Base-by-base conservation (phyloP, 1,140 invertebrate species). In the Lepidostoma basale region DNA sequence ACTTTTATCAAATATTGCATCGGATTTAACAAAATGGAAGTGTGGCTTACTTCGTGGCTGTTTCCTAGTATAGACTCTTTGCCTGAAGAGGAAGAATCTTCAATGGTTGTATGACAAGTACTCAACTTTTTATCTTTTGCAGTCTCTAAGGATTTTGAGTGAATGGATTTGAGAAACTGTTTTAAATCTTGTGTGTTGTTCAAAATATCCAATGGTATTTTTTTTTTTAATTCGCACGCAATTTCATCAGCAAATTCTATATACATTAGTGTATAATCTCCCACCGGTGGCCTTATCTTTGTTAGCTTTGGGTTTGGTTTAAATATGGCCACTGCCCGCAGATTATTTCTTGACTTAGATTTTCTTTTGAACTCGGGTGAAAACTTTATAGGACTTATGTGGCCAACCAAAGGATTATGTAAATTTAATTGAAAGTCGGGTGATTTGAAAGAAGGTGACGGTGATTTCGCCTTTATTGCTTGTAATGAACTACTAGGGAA, bases 321-420 rank as follows among this genome's bases (percentile, higher is more conserved):
- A 8, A 56, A 30, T 36, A 36, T 18, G 1, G 6, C 9, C 3
- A 22, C 0, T 1, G 4, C 12, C 1, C 18, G 9, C 22, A n/a
- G 30, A 2, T 8, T 9, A 20, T 3, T 22, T 60, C 8, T 42
- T 44, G 39, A 42, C 18, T 12, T 10, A 22, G 26, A 30, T n/a
- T 66, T 56, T 56, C 5, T 40, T 40, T 26, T 56, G 28, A 8
- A n/a, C 3, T 49, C 30, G n/a, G 49, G 12, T 25, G 63, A 25
- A 42, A 66, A 66, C 10, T 66, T 66, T 28, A 56, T 36, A 28
- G 63, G 63, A 44, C 49, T 56, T 3, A 66, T 56, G 8, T 66
- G 63, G 28, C 49, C 36, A 28, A 66, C 63, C 23, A 33, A 30
- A 6, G n/a, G 12, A 23, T 47, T 40, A 9, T 28, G 45, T 36